Conservation (phyloP, 2,113 vertebrate genomes). For the Urocitellus parryii region DNA sequence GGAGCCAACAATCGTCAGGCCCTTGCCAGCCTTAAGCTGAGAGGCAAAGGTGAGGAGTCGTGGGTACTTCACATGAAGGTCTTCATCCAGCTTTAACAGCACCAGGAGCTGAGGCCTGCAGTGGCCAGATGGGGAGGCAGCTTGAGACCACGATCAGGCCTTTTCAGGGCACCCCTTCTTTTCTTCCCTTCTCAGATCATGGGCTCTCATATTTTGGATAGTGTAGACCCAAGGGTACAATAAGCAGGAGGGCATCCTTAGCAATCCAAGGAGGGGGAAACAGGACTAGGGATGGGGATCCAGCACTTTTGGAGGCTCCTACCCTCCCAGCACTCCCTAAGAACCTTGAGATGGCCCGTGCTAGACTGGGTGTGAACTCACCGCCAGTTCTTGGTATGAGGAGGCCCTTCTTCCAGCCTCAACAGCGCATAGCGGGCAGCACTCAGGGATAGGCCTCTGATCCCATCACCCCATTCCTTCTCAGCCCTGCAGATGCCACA, state of each 20-base stretch:
- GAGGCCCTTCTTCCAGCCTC: constrained; percentile 95
- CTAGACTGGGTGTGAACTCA: constrained; percentile 72
- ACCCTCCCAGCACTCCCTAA: neutral
- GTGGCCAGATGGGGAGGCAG: neutral
- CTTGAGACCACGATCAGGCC: neutral
- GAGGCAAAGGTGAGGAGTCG: constrained; percentile 97
- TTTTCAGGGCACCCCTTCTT: neutral
- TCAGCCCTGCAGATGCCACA: constrained; percentile 89
- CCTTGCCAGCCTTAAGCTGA: constrained; percentile 98
- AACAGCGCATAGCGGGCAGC: constrained; percentile 95
- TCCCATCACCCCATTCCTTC: constrained; percentile 99
- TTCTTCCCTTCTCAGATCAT: neutral
- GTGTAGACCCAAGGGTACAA: neutral
- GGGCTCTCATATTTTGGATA: neutral
- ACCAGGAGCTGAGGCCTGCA: constrained; percentile 96
- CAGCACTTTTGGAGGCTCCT: neutral
- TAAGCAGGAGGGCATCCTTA: neutral
- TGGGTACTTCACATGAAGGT: constrained; percentile 98
- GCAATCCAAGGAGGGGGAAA: neutral
- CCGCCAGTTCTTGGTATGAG: constrained; percentile 99
- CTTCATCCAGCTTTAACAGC: constrained; percentile 97
- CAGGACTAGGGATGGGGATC: neutral
- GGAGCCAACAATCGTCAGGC: constrained; percentile 97
- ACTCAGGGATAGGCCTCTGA: constrained; percentile 97
- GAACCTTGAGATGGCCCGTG: neutral